Conservation (phyloP, 1,140 invertebrate species). For the Triops cancriformis region DNA sequence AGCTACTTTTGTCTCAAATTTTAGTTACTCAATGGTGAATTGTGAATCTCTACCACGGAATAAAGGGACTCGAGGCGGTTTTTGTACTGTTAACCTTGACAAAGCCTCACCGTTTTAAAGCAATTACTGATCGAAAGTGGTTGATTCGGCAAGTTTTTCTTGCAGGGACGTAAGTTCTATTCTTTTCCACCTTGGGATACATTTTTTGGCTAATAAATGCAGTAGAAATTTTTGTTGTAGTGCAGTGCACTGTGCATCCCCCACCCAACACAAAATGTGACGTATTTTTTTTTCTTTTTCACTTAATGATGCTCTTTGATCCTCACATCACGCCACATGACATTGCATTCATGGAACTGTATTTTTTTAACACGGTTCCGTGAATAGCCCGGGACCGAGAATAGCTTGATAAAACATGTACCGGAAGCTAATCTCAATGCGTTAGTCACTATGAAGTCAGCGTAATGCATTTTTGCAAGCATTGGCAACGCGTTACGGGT, state of each 20-base stretch:
- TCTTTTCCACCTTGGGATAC: no score
- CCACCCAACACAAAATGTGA: not conserved
- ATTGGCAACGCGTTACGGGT: no score
- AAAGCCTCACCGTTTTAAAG: not conserved
- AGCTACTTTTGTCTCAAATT: no score
- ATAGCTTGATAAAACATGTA: not conserved
- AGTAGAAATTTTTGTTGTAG: not conserved
- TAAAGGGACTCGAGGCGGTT: not conserved
- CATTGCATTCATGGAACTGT: not conserved
- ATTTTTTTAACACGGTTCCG: not conserved
- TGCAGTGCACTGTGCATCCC: not conserved
- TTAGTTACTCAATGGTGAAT: no score
- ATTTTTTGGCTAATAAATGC: no score
- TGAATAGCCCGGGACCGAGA: not conserved
- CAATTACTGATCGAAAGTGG: not conserved
- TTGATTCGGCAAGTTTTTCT: not conserved
- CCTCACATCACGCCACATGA: not conserved
- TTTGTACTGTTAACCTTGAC: not conserved
- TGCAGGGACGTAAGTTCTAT: no score
- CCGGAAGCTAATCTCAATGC: not conserved
- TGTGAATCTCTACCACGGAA: no score
- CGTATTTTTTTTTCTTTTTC: not conserved
- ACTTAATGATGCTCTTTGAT: not conserved
- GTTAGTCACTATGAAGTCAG: not conserved
- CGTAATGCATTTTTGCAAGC: no score